Base-by-base conservation (phyloP, 2,113 vertebrate species). In the Bufo gargarizans region DNA sequence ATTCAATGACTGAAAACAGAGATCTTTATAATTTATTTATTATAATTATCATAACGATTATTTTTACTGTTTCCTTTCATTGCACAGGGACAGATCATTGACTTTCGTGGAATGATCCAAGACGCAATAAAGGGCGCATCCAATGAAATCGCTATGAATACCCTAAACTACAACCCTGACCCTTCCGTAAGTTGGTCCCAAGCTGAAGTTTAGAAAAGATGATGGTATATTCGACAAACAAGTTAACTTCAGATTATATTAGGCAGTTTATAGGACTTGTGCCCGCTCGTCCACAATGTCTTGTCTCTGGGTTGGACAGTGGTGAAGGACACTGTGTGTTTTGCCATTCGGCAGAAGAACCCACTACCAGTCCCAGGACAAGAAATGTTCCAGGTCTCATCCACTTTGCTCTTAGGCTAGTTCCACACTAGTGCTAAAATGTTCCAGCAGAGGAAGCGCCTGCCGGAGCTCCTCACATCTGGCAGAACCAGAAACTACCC, bases 111-210 rank as follows among this genome's bases (percentile, higher is more conserved):
- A 77, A 84, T 94, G 69, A 91, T 95, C 89, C 94, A 94, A 58
- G 96, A 97, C 20, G 90, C 93, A 47, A 90, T 93, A 85, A 96
- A 94, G 93, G 94, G 94, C 89, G 74, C 94, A 1, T 92, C 91
- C 9, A 91, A 90, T 53, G 95, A 96, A 91, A 91, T 93, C 86
- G 80, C 93, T 17, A 86, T 93, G 82, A 95, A 93, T 85, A 92
- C 92, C 89, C 87, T 95, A 3, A 91, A 92, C 0, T 93, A 86
- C 86, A 94, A 96, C 91, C 94, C 94, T 43, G 96, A 97, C 78
- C 94, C 96, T 77, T 94, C 95, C 33, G 97, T 98, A 94, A 93
- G 95, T 92, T 82, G 17, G 0, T n/a, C 13, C 1, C 6, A 13
- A 55, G 53, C 53, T 3, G 12, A 59, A 59, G 9, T 53, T 59